Evolutionary conservation across 2,113 vertebrate species (phyloP).

Genomic region (Oryzias celebensis): DNA sequence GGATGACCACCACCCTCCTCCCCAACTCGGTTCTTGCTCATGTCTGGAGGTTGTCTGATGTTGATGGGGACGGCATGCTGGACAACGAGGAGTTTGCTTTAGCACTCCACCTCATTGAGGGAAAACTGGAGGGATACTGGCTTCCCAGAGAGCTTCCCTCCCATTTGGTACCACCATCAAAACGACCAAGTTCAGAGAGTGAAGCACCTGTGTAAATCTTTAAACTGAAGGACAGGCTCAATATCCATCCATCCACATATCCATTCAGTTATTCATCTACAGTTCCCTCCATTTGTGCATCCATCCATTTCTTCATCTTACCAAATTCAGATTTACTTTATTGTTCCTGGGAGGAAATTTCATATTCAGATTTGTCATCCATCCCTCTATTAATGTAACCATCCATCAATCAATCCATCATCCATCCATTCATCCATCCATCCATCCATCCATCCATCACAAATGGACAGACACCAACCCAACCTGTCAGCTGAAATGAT

Average conservation of each 20-base stretch:
- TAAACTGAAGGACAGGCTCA: neutral
- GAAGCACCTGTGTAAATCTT: slow-evolving; percentile 13
- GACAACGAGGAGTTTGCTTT: slow-evolving; percentile 90
- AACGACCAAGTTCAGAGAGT: slow-evolving; percentile 59
- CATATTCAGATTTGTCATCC: too few species aligned
- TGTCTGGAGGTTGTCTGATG: slow-evolving; percentile 88
- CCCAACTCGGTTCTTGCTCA: slow-evolving; percentile 87
- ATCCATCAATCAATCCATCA: too few species aligned
- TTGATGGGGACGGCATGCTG: slow-evolving; percentile 88
- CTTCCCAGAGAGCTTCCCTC: slow-evolving; percentile 83
- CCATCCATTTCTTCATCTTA: too few species aligned
- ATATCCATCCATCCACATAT: neutral
- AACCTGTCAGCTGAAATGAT: too few species aligned
- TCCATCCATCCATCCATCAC: too few species aligned
- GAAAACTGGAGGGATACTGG: slow-evolving; percentile 85
- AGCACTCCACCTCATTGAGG: slow-evolving; percentile 87
- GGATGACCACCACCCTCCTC: slow-evolving; percentile 87
- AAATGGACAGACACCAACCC: too few species aligned
- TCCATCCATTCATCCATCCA: too few species aligned
- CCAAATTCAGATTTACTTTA: too few species aligned
- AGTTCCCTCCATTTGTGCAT: too few species aligned
- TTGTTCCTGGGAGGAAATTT: too few species aligned
- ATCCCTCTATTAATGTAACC: too few species aligned
- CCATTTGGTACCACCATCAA: slow-evolving; percentile 86
- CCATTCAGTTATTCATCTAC: too few species aligned